Base-by-base conservation (phyloP, 2,888 invertebrate species). In the Plagiodera versicolora region DNA sequence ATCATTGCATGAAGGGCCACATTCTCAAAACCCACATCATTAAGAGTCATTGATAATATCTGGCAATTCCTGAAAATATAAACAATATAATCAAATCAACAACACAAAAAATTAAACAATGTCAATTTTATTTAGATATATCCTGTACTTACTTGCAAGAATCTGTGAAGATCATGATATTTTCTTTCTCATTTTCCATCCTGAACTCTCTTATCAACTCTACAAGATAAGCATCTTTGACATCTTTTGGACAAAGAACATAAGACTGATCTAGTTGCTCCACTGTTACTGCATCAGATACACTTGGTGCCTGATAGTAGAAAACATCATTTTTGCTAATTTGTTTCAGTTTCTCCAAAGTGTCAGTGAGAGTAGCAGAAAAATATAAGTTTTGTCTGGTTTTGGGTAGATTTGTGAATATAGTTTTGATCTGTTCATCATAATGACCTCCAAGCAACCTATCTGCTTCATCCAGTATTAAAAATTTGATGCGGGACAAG, bases 401-500 rank as follows among this genome's bases (percentile, higher is more conserved):
- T 67, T 87, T 85, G 0, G 96, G 94, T 48, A 97, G 77, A 5
- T 85, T 84, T 52, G 83, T 79, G 75, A 94, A 91, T 74, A 95
- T 94, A 0, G 89, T 87, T 75, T 89, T 86, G 51, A 98, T 82
- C 72, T 94, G 92, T 19, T 87, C 88, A 79, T 94, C 89, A 77
- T 95, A 95, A 50, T 88, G 87, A 51, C 93, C 94, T 75, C 90
- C 73, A 44, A 90, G 79, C 67, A 91, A 83, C 80, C 94, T 86
- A 77, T 99, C 99, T 30, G 98, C 99, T 83, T 99, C 99, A 81
- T 99, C 99, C 55, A 99, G 79, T 0, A 99, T 96, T 70, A 98
- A 81, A 82, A 90, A 94, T 73, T 91, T 88, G 0, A 95, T 86
- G 71, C 87, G 89, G 70, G 87, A 87, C 68, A 96, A 86, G 1